Evolutionary conservation across 2,797 vertebrate species (phyloP), one percentile per base, ranked within the genome.

Genomic region (Toxotes lorentzi): DNA sequence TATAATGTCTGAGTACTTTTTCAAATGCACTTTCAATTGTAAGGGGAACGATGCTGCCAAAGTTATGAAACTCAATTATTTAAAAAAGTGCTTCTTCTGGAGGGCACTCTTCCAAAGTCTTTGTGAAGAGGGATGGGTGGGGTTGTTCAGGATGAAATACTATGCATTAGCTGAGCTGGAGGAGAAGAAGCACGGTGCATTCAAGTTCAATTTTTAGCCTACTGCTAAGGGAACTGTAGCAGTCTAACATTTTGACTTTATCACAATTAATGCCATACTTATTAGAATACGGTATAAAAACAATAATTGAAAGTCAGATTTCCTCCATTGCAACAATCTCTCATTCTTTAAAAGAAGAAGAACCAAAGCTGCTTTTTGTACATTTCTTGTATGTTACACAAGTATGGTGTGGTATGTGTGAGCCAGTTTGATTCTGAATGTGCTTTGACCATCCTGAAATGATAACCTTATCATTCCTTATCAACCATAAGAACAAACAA

Each of bases 51-150:
- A 81, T 82, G 85, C 66, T 76, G 83, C 86, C 90, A 87, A 82
- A 81, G 86, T 90, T 78, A 78, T 88, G 50, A 91, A 92, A 91
- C 83, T 91, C 84, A 91, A 89, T 92, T 83, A 89, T 86, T 85
- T 61, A 83, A 78, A 88, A 88, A 86, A 74, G 61, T 70, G 67
- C 76, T 88, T 86, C 87, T 85, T 75, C 79, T 90, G 90, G 82
- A 90, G 66, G 84, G 72, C 88, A 86, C 67, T 78, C 74, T 81
- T 92, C 85, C 77, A 79, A 83, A 69, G 85, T 92, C 86, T 84
- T 79, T 83, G 83, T 91, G 91, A 88, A 86, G 79, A 85, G 87
- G 66, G 74, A 70, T n/a, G 50, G 27, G 27, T 30, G 2, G 27
- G 27, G 23, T 27, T 76, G 73, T 59, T 78, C 84, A 27, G 78